These are phyloP conservation scores for Arctocebus calabarensis DNA, from an alignment of 2,797 vertebrate genomes.

Conservation along the genomic window DNA sequence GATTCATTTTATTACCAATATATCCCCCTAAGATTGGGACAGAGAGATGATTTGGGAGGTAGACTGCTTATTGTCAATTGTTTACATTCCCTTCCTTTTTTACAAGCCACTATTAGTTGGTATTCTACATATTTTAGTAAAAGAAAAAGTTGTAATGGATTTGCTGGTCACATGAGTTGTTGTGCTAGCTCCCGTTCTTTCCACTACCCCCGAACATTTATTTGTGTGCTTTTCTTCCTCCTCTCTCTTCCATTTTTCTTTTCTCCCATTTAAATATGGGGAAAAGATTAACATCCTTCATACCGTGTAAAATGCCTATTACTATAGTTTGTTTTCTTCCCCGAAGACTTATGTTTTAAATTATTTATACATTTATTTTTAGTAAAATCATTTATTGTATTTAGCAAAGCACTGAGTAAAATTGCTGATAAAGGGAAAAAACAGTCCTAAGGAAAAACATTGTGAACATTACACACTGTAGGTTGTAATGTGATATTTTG, in stretches of 20 bases:
- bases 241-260: not conserved
- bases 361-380: slow-evolving; percentile 43
- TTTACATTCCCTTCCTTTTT: slow-evolving; percentile 25
- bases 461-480: not conserved
- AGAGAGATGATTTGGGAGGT: not conserved
- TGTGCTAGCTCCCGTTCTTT: not conserved
- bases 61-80: not conserved
- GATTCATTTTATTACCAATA: not conserved
- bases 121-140: not conserved
- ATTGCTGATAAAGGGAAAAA: slow-evolving; percentile 40
- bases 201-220: no score
- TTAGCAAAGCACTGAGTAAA: slow-evolving; percentile 49
- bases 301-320: not conserved
- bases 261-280: slow-evolving; percentile 3
- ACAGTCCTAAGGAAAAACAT: not conserved
- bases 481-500: slow-evolving; percentile 44
- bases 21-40: not conserved
- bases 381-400: not conserved
- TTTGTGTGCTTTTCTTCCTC: no score
- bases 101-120: slow-evolving; percentile 42
- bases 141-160: not conserved
- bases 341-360: slow-evolving; percentile 38
- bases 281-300: not conserved
- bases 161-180: not conserved
- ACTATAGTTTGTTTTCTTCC: slow-evolving; percentile 20